Conservation (phyloP, 2,888 invertebrate species). For the Drosophila phalerata region DNA sequence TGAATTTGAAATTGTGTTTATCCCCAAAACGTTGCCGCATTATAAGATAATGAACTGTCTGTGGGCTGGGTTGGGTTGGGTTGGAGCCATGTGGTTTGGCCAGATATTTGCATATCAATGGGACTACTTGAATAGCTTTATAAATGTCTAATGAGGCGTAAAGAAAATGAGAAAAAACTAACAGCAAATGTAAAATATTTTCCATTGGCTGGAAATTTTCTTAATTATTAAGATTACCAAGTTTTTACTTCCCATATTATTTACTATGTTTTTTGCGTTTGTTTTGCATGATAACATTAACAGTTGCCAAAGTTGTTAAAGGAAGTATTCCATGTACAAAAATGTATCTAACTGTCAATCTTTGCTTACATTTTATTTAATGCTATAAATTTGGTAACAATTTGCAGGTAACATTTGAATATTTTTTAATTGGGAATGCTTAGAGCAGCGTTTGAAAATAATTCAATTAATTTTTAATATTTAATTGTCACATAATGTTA, state of each 20-base stretch:
- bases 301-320: too few species aligned
- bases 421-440: too few species aligned
- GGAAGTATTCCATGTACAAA: too few species aligned
- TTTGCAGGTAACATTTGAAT: too few species aligned
- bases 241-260: slow-evolving; percentile 4
- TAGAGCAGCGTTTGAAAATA: too few species aligned
- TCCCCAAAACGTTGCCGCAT: slow-evolving; percentile 58
- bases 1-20: slow-evolving; percentile 75
- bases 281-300: too few species aligned
- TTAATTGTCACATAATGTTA: not conserved
- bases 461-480: not conserved
- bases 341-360: not conserved
- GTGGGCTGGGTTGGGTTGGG: slow-evolving; percentile 9
- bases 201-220: slow-evolving; percentile 2
- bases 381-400: not conserved
- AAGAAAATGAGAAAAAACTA: slow-evolving; percentile 6
- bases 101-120: slow-evolving; percentile 56
- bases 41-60: slow-evolving; percentile 71
- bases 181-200: not conserved
- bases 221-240: slow-evolving; percentile 16
- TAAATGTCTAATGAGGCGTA: slow-evolving; percentile 41
- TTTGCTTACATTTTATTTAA: not conserved
- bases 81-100: slow-evolving; percentile 3
- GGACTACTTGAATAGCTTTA: slow-evolving; percentile 42
- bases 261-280: not conserved